Conservation (phyloP, 2,113 vertebrate genomes). For the Platichthys stellatus region DNA sequence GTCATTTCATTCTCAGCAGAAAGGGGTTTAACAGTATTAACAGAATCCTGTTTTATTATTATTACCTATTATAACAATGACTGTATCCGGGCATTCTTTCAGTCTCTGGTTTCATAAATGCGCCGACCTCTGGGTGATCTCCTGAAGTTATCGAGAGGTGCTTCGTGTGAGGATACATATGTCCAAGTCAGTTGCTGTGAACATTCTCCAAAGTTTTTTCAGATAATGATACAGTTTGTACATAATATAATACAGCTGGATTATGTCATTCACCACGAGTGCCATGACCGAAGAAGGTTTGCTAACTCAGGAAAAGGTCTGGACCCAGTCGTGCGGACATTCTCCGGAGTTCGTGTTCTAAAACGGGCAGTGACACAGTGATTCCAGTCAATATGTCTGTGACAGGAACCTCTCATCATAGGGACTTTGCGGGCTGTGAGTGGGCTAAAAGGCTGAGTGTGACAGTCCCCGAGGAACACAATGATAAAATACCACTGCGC, state of each 20-base stretch:
- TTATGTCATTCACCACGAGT: too few species aligned
- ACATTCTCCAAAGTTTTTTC: too few species aligned
- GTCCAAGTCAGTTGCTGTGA: too few species aligned
- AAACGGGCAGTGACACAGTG: background rate
- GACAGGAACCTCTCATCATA: conserved; percentile 11
- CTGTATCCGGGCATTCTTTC: background rate
- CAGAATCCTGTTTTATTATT: background rate
- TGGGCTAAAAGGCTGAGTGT: conserved; percentile 44
- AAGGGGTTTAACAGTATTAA: too few species aligned
- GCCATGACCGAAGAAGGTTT: too few species aligned
- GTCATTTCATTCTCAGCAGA: background rate
- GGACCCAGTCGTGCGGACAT: background rate
- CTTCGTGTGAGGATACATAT: too few species aligned
- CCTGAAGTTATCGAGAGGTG: too few species aligned
- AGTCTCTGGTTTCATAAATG: background rate
- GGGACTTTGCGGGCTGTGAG: conserved; percentile 9
- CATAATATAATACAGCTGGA: too few species aligned
- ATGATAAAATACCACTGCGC: conserved; percentile 65
- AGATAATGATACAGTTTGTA: too few species aligned
- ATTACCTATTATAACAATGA: background rate
- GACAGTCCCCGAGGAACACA: conserved; percentile 52
- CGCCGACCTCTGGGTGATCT: too few species aligned
- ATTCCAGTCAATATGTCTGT: background rate
- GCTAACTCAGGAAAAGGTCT: too few species aligned
- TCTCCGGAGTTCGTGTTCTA: background rate